A percentile compares a stretch with the other conserved stretches of the same genome.
These are phyloP conservation scores for Rhinoraja longicauda DNA, from an alignment of 2,797 vertebrate species.

Conservation along the genomic window DNA sequence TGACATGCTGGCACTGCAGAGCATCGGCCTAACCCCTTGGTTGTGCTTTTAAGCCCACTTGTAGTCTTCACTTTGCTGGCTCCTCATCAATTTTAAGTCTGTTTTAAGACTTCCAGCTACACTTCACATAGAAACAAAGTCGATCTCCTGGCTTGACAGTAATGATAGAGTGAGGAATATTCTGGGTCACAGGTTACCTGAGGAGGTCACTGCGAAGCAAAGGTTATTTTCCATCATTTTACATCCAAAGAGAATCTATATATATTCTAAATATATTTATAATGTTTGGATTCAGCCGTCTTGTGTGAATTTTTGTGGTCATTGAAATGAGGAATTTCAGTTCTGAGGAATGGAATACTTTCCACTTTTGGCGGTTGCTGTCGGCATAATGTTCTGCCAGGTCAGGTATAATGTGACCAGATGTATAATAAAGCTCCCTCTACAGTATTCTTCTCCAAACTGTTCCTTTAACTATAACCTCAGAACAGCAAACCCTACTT, in stretches of 20 bases:
- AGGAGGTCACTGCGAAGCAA: background rate
- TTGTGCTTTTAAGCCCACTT: background rate
- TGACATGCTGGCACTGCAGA: background rate
- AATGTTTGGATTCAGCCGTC: background rate
- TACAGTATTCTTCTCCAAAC: slow-evolving; percentile 30
- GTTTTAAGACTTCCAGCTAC: too few relatives aligned
- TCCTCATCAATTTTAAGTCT: too few relatives aligned
- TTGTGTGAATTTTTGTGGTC: slow-evolving; percentile 29
- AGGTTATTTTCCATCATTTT: slow-evolving; percentile 15
- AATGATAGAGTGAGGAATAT: too few relatives aligned
- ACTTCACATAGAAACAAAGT: too few relatives aligned
- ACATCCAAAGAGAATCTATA: background rate
- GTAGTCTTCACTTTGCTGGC: background rate
- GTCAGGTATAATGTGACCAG: slow-evolving; percentile 25
- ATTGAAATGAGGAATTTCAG: slow-evolving; percentile 26
- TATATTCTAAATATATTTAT: background rate
- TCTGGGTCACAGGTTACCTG: too few relatives aligned
- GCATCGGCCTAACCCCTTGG: background rate
- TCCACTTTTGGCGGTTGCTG: slow-evolving; percentile 24
- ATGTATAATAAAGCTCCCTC: slow-evolving; percentile 31
- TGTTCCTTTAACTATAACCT: slow-evolving; percentile 6
- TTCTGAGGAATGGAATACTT: slow-evolving; percentile 27
- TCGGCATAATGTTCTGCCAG: slow-evolving; percentile 14
- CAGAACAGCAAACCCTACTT: slow-evolving; percentile 33
- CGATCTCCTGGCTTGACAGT: too few relatives aligned